Conservation (phyloP, 2,888 invertebrate genomes). For the Dicycla oo region DNA sequence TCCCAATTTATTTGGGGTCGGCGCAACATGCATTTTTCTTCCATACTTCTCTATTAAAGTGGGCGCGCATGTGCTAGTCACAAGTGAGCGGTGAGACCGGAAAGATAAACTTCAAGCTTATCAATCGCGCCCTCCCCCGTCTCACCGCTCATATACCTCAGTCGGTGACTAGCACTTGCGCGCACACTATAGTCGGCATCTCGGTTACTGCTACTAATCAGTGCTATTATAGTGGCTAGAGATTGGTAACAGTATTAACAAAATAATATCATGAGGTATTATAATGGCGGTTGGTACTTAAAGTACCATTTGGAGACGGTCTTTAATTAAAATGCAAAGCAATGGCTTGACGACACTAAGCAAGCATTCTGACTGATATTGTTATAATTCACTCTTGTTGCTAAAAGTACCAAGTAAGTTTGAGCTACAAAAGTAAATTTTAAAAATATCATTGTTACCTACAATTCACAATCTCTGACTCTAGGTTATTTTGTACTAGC, state of each 20-base stretch:
- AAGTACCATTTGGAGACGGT: constrained; percentile 22
- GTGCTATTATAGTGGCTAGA: constrained; percentile 32
- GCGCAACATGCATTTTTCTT: too few relatives aligned
- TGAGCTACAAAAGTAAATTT: neutral
- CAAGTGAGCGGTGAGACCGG: too few relatives aligned
- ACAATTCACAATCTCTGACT: neutral
- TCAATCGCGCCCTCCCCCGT: too few relatives aligned
- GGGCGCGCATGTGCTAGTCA: too few relatives aligned
- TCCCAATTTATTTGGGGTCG: too few relatives aligned
- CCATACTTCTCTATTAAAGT: too few relatives aligned
- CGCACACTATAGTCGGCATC: too few relatives aligned
- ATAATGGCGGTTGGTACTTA: constrained; percentile 14
- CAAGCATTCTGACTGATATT: too few relatives aligned
- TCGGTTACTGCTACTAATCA: neutral
- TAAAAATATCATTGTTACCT: neutral
- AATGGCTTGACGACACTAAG: neutral
- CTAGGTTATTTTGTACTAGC: neutral
- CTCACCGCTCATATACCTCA: too few relatives aligned
- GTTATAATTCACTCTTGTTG: neutral
- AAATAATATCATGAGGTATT: constrained; percentile 10
- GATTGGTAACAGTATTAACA: constrained; percentile 12
- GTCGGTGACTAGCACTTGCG: too few relatives aligned
- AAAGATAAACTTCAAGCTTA: too few relatives aligned
- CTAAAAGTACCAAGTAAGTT: neutral
- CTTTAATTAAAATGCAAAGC: too few relatives aligned